Evolutionary conservation across 1,140 invertebrate species (phyloP).

Genomic region (Maniola jurtina): DNA sequence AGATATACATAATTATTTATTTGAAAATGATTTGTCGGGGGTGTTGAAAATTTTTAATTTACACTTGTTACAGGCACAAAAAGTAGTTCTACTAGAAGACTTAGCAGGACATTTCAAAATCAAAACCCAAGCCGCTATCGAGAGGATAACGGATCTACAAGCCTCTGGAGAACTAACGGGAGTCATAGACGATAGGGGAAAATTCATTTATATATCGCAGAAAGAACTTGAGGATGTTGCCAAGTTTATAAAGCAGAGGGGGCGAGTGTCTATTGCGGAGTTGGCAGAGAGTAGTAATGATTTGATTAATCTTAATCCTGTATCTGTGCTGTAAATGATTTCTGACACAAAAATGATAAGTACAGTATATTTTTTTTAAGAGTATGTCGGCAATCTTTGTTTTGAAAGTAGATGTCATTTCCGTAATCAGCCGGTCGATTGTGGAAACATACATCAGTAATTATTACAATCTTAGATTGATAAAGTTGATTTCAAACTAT

Average conservation of each 20-base stretch:
- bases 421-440: too few relatives aligned
- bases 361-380: background rate
- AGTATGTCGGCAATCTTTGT: too few relatives aligned
- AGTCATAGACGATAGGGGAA: constrained; percentile 98
- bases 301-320: constrained; percentile 91
- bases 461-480: too few relatives aligned
- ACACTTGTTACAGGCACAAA: constrained; percentile 82
- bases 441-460: too few relatives aligned
- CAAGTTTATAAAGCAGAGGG: constrained; percentile 97
- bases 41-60: too few relatives aligned
- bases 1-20: too few relatives aligned
- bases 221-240: constrained; percentile 95
- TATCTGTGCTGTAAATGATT: constrained; percentile 42
- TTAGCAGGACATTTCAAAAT: constrained; percentile 94
- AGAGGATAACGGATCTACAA: constrained; percentile 92
- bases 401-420: too few relatives aligned
- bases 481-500: too few relatives aligned
- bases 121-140: constrained; percentile 93
- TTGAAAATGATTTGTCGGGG: too few relatives aligned
- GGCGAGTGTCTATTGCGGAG: constrained; percentile 95
- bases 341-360: background rate
- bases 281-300: constrained; percentile 96
- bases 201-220: constrained; percentile 98
- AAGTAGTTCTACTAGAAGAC: constrained; percentile 97
- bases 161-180: constrained; percentile 90